phyloP scores from a whole-genome alignment of 2,888 invertebrate genomes.

The Anaspis maculata region DNA sequence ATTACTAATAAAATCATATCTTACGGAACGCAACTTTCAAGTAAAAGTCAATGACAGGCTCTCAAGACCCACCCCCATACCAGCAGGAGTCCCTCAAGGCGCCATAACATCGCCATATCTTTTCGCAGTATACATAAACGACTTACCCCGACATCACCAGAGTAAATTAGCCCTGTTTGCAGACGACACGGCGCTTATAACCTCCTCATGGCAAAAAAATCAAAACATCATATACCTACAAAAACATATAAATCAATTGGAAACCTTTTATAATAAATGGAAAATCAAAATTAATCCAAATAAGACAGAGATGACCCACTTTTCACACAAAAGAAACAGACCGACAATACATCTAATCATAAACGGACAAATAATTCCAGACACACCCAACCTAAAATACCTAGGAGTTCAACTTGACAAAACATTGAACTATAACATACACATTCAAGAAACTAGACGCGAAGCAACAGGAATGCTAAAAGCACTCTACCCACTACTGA shows the following conservation, averaged over 20 bases:
- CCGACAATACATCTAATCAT: neutral
- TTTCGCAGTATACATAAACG: conserved; percentile 13
- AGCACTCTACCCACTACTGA: too few relatives aligned
- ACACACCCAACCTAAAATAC: too few relatives aligned
- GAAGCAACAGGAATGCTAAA: too few relatives aligned
- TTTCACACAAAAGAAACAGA: too few relatives aligned
- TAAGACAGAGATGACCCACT: conserved; percentile 3
- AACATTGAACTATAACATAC: too few relatives aligned
- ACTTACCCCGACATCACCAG: conserved; percentile 5
- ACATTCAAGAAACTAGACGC: too few relatives aligned
- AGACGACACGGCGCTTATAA: conserved; percentile 5
- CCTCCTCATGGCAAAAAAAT: neutral
- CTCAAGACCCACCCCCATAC: conserved; percentile 7
- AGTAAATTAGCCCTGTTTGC: conserved; percentile 16
- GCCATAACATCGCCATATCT: conserved; percentile 8
- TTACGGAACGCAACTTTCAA: conserved; percentile 16
- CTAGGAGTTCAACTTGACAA: too few relatives aligned
- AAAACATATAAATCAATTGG: conserved; percentile 2
- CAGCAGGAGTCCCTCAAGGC: conserved; percentile 12
- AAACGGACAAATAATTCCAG: too few relatives aligned
- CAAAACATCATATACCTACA: conserved; percentile 4
- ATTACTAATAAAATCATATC: conserved; percentile 22
- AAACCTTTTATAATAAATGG: conserved; percentile 3
- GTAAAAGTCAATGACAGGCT: conserved; percentile 13
- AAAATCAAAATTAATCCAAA: conserved; percentile 3